Percentiles rank a stretch among this genome's conserved stretches.
phyloP scores from a whole-genome alignment of 2,888 invertebrate genomes.

The Phragmatobia fuliginosa region DNA sequence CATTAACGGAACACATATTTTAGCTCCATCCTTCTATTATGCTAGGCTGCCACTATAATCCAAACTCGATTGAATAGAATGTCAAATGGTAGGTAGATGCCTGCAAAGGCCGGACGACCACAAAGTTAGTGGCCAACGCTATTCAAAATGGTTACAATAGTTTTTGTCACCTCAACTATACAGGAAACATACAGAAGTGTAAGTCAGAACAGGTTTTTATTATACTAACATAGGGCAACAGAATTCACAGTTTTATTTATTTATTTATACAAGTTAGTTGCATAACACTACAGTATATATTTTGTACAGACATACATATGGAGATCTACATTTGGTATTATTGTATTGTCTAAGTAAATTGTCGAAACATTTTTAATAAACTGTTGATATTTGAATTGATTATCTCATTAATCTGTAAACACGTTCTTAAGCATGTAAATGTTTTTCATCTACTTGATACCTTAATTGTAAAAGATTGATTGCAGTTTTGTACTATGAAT shows the following conservation, averaged over 20 bases:
- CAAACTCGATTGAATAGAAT: conserved; percentile 56
- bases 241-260: too few relatives aligned
- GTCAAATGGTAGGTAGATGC: conserved; percentile 48
- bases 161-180: conserved; percentile 70
- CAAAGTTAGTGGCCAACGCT: conserved; percentile 61
- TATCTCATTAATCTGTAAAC: background rate
- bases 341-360: background rate
- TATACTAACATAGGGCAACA: too few relatives aligned
- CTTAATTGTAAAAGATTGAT: background rate
- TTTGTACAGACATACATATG: too few relatives aligned
- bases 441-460: background rate
- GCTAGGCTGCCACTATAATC: conserved; percentile 57
- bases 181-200: conserved; percentile 31
- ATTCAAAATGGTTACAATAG: conserved; percentile 72
- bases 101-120: conserved; percentile 68
- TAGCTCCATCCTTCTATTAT: conserved; percentile 36
- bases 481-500: background rate
- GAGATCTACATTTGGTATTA: too few relatives aligned
- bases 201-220: too few relatives aligned
- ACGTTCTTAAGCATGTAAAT: background rate
- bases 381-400: background rate
- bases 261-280: too few relatives aligned
- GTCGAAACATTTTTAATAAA: background rate
- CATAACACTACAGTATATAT: too few relatives aligned
- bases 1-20: conserved; percentile 27